Percentiles rank a stretch among this genome's conserved stretches.
Conservation (phyloP, 2,113 vertebrate genomes). For the Struthio camelus region DNA sequence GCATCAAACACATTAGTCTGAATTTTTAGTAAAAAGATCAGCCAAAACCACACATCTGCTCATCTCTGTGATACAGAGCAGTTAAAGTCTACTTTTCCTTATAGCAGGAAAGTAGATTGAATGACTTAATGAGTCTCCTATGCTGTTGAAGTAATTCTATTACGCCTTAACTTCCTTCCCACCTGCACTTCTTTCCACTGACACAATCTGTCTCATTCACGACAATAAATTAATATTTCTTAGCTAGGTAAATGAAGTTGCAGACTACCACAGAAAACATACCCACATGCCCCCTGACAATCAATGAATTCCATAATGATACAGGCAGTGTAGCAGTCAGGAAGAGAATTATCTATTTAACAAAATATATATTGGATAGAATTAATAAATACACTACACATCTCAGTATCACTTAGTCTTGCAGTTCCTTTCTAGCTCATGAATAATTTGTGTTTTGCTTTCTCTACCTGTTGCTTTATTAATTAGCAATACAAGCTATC, state of each 20-base stretch:
- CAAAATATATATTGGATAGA: not conserved
- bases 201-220: not conserved
- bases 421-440: not conserved
- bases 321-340: not conserved
- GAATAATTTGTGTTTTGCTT: not conserved
- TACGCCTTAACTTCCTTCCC: not conserved
- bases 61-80: not conserved
- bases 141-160: not conserved
- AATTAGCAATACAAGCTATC: not conserved
- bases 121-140: not conserved
- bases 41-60: rapidly evolving
- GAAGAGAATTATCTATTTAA: not conserved
- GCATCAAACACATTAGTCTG: not conserved
- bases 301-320: not conserved
- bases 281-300: not conserved
- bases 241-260: not conserved
- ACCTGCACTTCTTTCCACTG: not conserved
- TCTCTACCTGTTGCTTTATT: not conserved
- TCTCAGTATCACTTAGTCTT: not conserved
- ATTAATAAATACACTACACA: not conserved
- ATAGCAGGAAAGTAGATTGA: not conserved
- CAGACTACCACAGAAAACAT: not conserved
- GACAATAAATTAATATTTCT: not conserved
- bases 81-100: too few species aligned
- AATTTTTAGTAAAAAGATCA: not conserved